Base-by-base conservation (phyloP, 2,888 invertebrate species). In the Linnaemya vulpina region DNA sequence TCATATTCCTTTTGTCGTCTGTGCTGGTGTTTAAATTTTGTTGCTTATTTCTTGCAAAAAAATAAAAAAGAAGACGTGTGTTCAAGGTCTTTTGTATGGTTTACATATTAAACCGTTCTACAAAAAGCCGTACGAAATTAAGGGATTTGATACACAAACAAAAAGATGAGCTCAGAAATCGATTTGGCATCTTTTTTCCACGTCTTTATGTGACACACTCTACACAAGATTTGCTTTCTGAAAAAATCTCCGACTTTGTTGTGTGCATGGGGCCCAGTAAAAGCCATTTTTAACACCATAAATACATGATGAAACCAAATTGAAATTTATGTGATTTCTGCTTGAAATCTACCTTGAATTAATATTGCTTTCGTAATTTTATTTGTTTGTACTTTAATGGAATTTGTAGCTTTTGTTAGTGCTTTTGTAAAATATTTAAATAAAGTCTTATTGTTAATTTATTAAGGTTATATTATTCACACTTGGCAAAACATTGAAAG, bases 401-500 rank as follows among this genome's bases (percentile, higher is more conserved):
- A 55, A 51, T 82, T 82, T 70, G 55, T 60, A 40, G 60, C 17
- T 20, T 65, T 25, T 71, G n/a, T 79, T 74, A 38, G 3, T 40
- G 13, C 17, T 63, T 76, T 75, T 79, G 58, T 46, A 76, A 68
- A 40, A 70, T 71, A 71, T 76, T 70, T 65, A 67, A 73, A 62
- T 58, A 63, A 77, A 82, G 65, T 81, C 63, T 79, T 79, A 70
- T 80, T 71, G 62, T 58, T 68, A 73, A 81, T 80, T 77, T 83
- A 87, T 87, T 86, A 83, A 86, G 81, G 76, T 83, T 67, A 83
- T 73, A 83, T 88, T 88, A 87, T 88, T 87, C 87, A 86, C 82
- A 86, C 83, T 87, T 87, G 84, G 80, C 30, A 84, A 20, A 77
- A 58, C 43, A 65, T 79, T 82, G 30, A 25, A 20, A 53, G 8